Evolutionary conservation across 1,140 invertebrate genomes (phyloP), one percentile per base, ranked within the genome.

Genomic region (Augochlora pura): DNA sequence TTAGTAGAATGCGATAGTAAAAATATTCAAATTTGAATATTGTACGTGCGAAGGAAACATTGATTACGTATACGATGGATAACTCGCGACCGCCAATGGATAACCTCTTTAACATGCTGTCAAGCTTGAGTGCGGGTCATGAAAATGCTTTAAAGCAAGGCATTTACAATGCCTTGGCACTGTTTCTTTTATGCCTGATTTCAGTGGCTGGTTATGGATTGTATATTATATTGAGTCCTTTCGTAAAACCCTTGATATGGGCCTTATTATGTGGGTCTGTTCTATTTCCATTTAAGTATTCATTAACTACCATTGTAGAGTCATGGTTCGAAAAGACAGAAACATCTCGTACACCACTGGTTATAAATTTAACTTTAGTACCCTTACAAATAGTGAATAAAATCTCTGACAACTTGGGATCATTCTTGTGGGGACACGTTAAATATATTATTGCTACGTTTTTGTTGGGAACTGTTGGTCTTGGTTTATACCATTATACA

Each of bases 181-280:
- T 97, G 59, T 94, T 96, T 80, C 93, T 97, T 38, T 89, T 97
- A 70, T 93, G 94, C 52, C 89, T 96, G 60, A 94, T 95, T 82
- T 95, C 94, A 86, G 94, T 94, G 2, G 96, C 96, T 16, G 94
- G 95, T 38, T 96, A 95, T 87, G 96, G 97, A 7, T 94, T 98
- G 21, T 98, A 97, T 89, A 95, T 96, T 80, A 96, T 98, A 65
- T 91, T 99, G 8, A 96, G 97, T 88, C 97, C 98, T 0, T 99
- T 99, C 92, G 94, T 99, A 23, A 96, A 97, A 87, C 97, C 98
- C 0, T 90, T 99, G 49, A 94, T 99, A 77, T 99, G 98, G 98
- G 98, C 98, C 7, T 92, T 99, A 64, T 91, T 99, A 21, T 97
- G 98, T 90, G 98, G 98, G 18, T 97, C 97, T 12, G 96, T 98